phyloP scores from a whole-genome alignment of 2,888 invertebrate species.

The Spodoptera picta region DNA sequence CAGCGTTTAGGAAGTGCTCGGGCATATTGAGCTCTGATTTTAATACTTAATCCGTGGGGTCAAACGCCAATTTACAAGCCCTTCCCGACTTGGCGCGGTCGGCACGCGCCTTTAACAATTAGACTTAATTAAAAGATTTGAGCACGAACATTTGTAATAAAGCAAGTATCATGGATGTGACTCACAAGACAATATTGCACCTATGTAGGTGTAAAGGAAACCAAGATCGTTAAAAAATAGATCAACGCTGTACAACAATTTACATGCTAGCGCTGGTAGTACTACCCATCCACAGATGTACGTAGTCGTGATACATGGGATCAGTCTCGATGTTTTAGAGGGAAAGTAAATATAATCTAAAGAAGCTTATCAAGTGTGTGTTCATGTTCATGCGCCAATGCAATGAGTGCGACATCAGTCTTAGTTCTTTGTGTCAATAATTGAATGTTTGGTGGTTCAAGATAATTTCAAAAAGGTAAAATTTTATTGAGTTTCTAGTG shows the following conservation, averaged over 20 bases:
- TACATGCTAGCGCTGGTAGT: slow-evolving; percentile 8
- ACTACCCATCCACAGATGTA: slow-evolving; percentile 8
- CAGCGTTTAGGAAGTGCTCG: slow-evolving; percentile 28
- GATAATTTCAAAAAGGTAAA: slow-evolving; percentile 21
- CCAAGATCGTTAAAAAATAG: slow-evolving; percentile 44
- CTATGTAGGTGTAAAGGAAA: slow-evolving; percentile 51
- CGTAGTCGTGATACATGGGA: neutral
- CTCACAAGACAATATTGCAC: slow-evolving; percentile 54
- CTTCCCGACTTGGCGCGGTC: slow-evolving; percentile 52
- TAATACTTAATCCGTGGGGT: slow-evolving; percentile 76
- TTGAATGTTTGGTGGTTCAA: slow-evolving; percentile 15
- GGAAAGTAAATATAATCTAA: slow-evolving; percentile 4
- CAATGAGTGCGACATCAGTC: slow-evolving; percentile 9
- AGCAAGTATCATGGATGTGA: slow-evolving; percentile 53
- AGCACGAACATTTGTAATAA: slow-evolving; percentile 61
- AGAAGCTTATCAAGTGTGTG: neutral
- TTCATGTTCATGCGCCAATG: slow-evolving; percentile 1
- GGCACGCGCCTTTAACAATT: slow-evolving; percentile 70
- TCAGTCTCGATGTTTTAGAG: neutral
- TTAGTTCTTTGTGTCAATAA: slow-evolving; percentile 16
- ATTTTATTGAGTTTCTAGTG: slow-evolving; percentile 5
- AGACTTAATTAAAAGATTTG: slow-evolving; percentile 75
- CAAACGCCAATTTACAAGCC: slow-evolving; percentile 75
- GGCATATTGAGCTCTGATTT: slow-evolving; percentile 67
- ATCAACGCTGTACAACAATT: slow-evolving; percentile 27